A percentile compares a stretch with the other conserved stretches of the same genome.
phyloP scores from a whole-genome alignment of 64 coral and sea anemone genomes.

The Astreopora myriophthalma region DNA sequence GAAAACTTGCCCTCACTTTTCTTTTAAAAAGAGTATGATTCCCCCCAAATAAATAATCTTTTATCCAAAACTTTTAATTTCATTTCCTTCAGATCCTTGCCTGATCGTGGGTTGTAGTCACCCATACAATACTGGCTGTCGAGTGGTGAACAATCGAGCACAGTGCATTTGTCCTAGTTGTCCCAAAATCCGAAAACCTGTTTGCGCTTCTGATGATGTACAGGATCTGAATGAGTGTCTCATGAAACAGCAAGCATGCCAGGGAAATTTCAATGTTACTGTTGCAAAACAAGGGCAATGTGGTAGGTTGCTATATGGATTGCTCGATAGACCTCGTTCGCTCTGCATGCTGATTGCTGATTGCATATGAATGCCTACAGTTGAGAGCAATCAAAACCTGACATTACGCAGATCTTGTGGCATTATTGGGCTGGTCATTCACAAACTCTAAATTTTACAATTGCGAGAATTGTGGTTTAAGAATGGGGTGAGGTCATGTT shows the following conservation, averaged over 20 bases:
- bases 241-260: constrained; percentile 1
- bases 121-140: neutral
- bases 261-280: constrained; percentile 8
- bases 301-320: neutral
- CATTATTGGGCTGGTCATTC: too few relatives aligned
- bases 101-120: neutral
- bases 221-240: constrained; percentile 7
- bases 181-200: neutral
- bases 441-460: neutral
- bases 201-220: constrained; percentile 16
- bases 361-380: too few relatives aligned
- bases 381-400: too few relatives aligned
- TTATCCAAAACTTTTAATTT: too few relatives aligned
- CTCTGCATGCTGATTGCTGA: too few relatives aligned
- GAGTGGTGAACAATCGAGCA: neutral
- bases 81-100: constrained; percentile 4
- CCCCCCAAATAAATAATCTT: too few relatives aligned
- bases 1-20: too few relatives aligned
- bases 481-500: too few relatives aligned
- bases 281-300: constrained; percentile 5
- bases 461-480: too few relatives aligned
- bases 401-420: too few relatives aligned
- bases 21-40: too few relatives aligned
- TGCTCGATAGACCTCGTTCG: too few relatives aligned
- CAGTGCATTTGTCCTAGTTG: constrained; percentile 1